Evolutionary conservation across 1,140 invertebrate genomes (phyloP).

Genomic region (Bombus waltoni): DNA sequence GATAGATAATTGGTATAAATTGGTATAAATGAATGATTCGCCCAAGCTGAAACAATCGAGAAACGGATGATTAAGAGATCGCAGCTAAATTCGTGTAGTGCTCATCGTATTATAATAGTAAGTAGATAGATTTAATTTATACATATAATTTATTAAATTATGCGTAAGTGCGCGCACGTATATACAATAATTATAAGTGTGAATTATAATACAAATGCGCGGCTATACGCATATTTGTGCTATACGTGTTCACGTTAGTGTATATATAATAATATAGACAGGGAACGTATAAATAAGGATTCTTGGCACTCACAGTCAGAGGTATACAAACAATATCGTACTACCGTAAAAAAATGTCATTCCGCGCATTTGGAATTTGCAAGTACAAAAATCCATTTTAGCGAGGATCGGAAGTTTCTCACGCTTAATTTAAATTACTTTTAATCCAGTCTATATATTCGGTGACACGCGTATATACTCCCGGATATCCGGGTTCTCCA

Average conservation of each 20-base stretch:
- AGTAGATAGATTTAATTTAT: neutral
- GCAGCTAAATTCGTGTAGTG: neutral
- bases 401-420: neutral
- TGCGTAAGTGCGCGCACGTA: neutral
- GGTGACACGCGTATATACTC: slow-evolving; percentile 89
- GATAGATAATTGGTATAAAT: no score
- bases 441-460: slow-evolving; percentile 86
- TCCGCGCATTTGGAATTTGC: neutral
- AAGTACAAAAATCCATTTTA: neutral
- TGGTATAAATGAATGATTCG: neutral
- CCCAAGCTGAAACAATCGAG: neutral
- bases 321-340: neutral
- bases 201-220: neutral
- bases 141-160: neutral
- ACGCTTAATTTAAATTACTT: slow-evolving; percentile 79
- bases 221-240: neutral
- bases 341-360: neutral
- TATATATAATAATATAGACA: neutral
- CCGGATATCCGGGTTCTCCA: slow-evolving; percentile 93
- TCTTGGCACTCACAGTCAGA: slow-evolving; percentile 10
- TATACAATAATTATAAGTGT: slow-evolving; percentile 16
- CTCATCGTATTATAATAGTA: neutral
- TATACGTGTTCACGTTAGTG: neutral
- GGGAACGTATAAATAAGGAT: neutral
- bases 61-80: neutral